phyloP scores from a whole-genome alignment of 1,140 invertebrate genomes.

The Drosophila neocordata region DNA sequence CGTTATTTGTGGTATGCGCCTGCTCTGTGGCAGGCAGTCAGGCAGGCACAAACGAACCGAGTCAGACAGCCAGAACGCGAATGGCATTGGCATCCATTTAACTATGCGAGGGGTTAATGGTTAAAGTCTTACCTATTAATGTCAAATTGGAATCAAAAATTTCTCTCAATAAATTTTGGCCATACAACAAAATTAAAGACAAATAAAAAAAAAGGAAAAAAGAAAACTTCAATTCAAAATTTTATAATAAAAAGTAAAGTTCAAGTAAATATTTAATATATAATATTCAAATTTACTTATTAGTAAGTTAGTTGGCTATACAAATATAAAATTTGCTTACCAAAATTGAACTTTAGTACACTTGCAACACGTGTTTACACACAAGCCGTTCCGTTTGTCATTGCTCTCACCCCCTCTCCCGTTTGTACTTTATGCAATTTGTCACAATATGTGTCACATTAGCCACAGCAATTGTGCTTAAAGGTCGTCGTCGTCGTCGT shows the following conservation, averaged over 20 bases:
- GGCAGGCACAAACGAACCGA: slow-evolving; percentile 11
- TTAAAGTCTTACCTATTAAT: background rate
- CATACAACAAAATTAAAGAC: no score
- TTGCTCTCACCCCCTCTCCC: slow-evolving; percentile 27
- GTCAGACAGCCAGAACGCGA: slow-evolving; percentile 11
- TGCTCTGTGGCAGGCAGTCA: background rate
- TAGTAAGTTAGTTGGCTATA: background rate
- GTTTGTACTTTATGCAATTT: slow-evolving; percentile 72
- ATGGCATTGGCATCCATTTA: slow-evolving; percentile 43
- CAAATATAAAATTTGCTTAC: slow-evolving; percentile 20
- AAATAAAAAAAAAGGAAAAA: no score
- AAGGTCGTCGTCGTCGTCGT: slow-evolving; percentile 48
- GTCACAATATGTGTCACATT: slow-evolving; percentile 83
- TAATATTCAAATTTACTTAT: no score
- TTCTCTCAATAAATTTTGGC: no score
- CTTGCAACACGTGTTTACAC: slow-evolving; percentile 69
- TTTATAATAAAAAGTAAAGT: no score
- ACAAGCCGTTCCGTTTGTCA: slow-evolving; percentile 17
- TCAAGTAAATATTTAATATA: no score
- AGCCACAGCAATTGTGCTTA: slow-evolving; percentile 82
- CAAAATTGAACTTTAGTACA: slow-evolving; percentile 27
- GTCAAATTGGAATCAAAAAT: background rate
- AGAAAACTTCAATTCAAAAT: no score
- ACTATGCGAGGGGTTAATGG: slow-evolving; percentile 10
- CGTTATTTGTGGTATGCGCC: slow-evolving; percentile 39